Percentiles rank a stretch among this genome's conserved stretches.
phyloP scores from a whole-genome alignment of 2,888 invertebrate species.

The Acronicta aceris region DNA sequence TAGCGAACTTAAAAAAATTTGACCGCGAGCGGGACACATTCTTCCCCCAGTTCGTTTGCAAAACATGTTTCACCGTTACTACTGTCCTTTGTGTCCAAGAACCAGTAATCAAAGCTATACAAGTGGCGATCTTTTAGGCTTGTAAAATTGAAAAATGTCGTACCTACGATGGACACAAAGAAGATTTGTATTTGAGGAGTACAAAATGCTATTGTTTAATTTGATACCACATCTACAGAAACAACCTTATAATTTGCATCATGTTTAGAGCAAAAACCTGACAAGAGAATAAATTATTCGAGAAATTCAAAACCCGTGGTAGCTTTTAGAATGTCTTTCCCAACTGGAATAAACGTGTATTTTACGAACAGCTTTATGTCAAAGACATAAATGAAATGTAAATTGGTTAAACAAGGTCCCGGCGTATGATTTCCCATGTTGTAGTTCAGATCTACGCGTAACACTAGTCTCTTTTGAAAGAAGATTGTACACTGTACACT shows the following conservation, averaged over 20 bases:
- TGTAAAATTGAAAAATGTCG: too few relatives aligned
- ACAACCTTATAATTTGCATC: not conserved
- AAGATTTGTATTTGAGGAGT: too few relatives aligned
- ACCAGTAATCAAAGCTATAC: too few relatives aligned
- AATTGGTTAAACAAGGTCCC: conserved; percentile 47
- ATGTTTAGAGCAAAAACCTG: conserved; percentile 9
- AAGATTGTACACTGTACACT: conserved; percentile 7
- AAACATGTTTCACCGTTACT: too few relatives aligned
- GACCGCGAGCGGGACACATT: too few relatives aligned
- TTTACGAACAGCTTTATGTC: conserved; percentile 45
- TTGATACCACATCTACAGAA: too few relatives aligned
- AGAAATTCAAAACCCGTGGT: conserved; percentile 39
- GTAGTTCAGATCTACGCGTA: conserved; percentile 12
- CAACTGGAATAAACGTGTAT: conserved; percentile 47
- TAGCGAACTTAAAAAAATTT: too few relatives aligned
- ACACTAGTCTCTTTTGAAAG: conserved; percentile 18
- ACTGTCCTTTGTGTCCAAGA: too few relatives aligned
- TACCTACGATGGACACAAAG: too few relatives aligned
- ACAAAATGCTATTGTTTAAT: too few relatives aligned
- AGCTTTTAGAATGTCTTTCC: conserved; percentile 25
- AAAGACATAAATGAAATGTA: conserved; percentile 55
- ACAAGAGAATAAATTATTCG: conserved; percentile 3
- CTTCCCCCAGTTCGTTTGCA: too few relatives aligned
- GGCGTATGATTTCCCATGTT: conserved; percentile 54
- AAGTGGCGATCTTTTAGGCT: too few relatives aligned